Conservation (phyloP, 2,797 vertebrate genomes). For the Peromyscus melanophrys region DNA sequence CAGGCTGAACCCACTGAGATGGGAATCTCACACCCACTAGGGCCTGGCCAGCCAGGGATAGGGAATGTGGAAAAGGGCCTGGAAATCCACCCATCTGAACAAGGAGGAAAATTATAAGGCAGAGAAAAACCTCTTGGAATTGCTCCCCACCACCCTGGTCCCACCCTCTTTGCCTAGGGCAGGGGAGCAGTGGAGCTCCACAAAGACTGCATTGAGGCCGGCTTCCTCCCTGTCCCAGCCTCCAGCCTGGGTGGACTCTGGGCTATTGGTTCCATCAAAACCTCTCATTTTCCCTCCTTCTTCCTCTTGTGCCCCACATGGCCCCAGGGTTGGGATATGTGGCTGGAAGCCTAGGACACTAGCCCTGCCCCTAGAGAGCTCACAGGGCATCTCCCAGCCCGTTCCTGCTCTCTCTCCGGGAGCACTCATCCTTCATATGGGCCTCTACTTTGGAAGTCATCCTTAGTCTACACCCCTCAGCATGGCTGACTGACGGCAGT, state of each 20-base stretch:
- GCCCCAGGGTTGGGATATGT: neutral
- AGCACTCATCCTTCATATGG: neutral
- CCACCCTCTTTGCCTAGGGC: constrained; percentile 66
- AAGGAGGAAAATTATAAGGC: constrained; percentile 77
- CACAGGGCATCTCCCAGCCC: neutral
- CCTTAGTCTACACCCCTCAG: neutral
- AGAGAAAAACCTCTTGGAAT: constrained; percentile 74
- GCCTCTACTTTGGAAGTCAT: neutral
- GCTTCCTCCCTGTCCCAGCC: constrained; percentile 67
- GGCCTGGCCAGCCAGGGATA: neutral
- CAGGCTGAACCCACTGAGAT: neutral
- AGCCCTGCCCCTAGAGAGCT: neutral
- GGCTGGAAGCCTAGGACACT: constrained; percentile 35
- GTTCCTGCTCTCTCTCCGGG: neutral
- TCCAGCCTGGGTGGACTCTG: neutral
- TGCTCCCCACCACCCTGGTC: constrained; percentile 74
- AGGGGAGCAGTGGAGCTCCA: constrained; percentile 75
- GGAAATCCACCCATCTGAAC: constrained; percentile 75
- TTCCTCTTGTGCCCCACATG: constrained; percentile 14
- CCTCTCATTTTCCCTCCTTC: constrained; percentile 71
- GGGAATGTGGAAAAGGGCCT: neutral
- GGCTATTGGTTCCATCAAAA: constrained; percentile 52
- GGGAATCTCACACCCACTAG: neutral
- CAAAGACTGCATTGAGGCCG: constrained; percentile 87
- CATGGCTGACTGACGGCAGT: neutral